Evolutionary conservation across 2,888 invertebrate species (phyloP), one percentile per base, ranked within the genome.

Genomic region (Pseudococcus jackbeardsleyi): DNA sequence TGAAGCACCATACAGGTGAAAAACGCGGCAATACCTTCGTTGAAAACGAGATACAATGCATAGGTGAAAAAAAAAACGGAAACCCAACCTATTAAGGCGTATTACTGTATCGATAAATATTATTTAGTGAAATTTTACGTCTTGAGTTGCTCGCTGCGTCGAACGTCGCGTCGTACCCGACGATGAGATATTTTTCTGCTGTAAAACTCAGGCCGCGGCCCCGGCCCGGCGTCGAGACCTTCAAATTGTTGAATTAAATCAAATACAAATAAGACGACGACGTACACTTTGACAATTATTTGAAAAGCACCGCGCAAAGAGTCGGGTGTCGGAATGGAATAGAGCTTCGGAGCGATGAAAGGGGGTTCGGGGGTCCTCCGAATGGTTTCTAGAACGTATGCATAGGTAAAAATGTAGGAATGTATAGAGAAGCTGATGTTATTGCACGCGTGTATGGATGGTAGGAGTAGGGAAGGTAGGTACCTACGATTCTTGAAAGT

Each of bases 241-340:
- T 64, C 64, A 22, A 22, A 64, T 22, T 64, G 64, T 64, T 64
- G 64, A 64, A 64, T 64, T 64, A 64, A 64, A 64, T 64, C 64
- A 11, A 64, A 64, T 64, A 64, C 22, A 64, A 64, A 64, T 64
- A 64, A 64, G 19, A 64, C 8, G 12, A 64, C 64, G 64, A 22
- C 22, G 7, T 22, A 64, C 11, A 19, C 19, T 64, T 64, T 9
- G 64, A 64, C 64, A 9, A 64, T 64, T 64, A 64, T 64, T 64
- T 64, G 64, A 64, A 64, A 22, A 19, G 12, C 11, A 64, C 64
- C 64, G 54, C n/a, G 19, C 64, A 7, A 22, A 42, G 19, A 42
- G 42, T 42, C 64, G 22, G 5, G 11, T 5, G 6, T 64, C 22
- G 19, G 19, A 64, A 64, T 7, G 64, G 8, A 11, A 11, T 1